A percentile compares a stretch with the other conserved stretches of the same genome.
phyloP scores from a whole-genome alignment of 2,113 vertebrate species.

The Acanthisitta chloris region DNA sequence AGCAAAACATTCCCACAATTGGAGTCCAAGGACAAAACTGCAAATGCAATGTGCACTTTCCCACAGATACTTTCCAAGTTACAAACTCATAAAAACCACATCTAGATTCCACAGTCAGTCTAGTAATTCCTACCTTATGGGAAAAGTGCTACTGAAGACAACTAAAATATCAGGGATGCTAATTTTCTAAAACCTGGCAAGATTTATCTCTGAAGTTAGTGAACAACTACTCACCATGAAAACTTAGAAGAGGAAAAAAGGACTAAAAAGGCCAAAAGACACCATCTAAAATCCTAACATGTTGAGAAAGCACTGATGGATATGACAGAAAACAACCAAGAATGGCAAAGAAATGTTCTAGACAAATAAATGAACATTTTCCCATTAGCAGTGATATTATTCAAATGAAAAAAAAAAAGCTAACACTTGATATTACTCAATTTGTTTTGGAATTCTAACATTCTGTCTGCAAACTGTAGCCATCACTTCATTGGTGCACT shows the following conservation, averaged over 20 bases:
- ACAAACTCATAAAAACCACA: not conserved
- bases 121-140: not conserved
- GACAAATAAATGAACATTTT: not conserved
- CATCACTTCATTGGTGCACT: not conserved
- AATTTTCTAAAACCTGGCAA: not conserved
- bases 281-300: not conserved
- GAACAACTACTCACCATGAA: fast-evolving
- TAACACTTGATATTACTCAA: not conserved
- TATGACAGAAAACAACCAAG: not conserved
- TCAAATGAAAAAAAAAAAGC: not conserved
- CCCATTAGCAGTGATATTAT: not conserved
- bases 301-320: not conserved
- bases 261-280: not conserved
- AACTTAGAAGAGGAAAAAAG: not conserved
- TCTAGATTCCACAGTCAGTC: not conserved
- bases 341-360: not conserved
- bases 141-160: not conserved
- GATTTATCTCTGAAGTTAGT: not conserved
- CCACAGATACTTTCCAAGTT: not conserved
- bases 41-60: not conserved
- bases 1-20: not conserved
- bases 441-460: not conserved
- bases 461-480: not conserved
- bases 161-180: not conserved
- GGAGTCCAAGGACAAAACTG: not conserved